phyloP scores from a whole-genome alignment of 2,888 invertebrate genomes.

The Tetramorium bicarinatum region DNA sequence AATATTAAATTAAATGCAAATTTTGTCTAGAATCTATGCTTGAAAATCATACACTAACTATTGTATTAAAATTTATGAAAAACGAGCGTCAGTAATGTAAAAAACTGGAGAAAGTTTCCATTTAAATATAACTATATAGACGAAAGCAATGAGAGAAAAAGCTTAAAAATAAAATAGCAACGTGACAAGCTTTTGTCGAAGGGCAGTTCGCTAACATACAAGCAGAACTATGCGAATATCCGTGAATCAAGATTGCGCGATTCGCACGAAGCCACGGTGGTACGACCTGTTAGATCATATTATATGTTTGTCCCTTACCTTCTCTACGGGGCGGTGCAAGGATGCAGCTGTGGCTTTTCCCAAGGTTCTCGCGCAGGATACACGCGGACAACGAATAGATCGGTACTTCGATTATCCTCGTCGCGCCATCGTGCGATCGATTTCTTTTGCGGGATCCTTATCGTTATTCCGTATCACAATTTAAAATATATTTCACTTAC shows the following conservation, averaged over 20 bases:
- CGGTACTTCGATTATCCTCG: slow-evolving; percentile 52
- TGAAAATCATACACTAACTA: neutral
- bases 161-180: neutral
- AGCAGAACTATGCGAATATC: slow-evolving; percentile 63
- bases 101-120: neutral
- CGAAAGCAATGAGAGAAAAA: neutral
- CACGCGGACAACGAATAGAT: slow-evolving; percentile 64
- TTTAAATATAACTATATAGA: neutral
- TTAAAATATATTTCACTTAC: slow-evolving; percentile 15
- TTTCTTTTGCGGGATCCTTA: slow-evolving; percentile 43
- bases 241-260: slow-evolving; percentile 79
- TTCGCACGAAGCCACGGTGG: slow-evolving; percentile 68
- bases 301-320: slow-evolving; percentile 81
- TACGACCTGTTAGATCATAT: slow-evolving; percentile 74
- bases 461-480: slow-evolving; percentile 51
- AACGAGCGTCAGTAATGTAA: neutral
- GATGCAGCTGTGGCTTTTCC: slow-evolving; percentile 78
- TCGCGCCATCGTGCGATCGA: slow-evolving; percentile 45
- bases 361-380: slow-evolving; percentile 67
- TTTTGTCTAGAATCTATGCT: neutral
- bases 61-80: neutral
- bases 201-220: slow-evolving; percentile 11
- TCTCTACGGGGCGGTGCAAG: slow-evolving; percentile 72
- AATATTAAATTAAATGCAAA: neutral
- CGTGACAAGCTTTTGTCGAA: slow-evolving; percentile 59